phyloP scores from a whole-genome alignment of 2,888 invertebrate species.

The Clivina fossor region DNA sequence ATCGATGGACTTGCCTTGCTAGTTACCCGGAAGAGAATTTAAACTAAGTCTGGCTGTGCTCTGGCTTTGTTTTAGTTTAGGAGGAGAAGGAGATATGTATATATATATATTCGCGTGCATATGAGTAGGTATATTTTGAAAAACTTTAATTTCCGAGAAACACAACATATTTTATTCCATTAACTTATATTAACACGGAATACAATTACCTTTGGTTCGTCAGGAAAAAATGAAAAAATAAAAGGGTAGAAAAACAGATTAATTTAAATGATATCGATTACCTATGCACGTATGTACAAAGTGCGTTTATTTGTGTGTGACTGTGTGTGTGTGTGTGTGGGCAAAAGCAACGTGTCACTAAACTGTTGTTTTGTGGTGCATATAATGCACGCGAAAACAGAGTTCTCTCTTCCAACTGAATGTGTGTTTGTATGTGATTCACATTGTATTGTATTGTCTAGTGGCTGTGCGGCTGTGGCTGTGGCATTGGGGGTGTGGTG shows the following conservation, averaged over 20 bases:
- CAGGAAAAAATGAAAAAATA: slow-evolving; percentile 24
- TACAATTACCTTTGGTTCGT: slow-evolving; percentile 25
- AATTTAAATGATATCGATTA: slow-evolving; percentile 27
- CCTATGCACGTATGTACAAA: slow-evolving; percentile 17
- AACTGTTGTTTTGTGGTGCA: slow-evolving; percentile 10
- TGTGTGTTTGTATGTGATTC: slow-evolving; percentile 1
- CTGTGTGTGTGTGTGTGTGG: slow-evolving; percentile 1
- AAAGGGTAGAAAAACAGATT: slow-evolving; percentile 28
- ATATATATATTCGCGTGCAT: slow-evolving; percentile 24
- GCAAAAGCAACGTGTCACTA: slow-evolving; percentile 10
- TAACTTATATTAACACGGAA: slow-evolving; percentile 29
- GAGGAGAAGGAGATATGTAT: no score
- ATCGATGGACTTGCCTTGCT: no score
- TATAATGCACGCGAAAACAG: slow-evolving; percentile 16
- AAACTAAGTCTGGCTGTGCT: no score
- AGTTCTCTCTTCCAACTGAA: slow-evolving; percentile 16
- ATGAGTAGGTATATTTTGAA: slow-evolving; percentile 19
- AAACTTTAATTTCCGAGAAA: slow-evolving; percentile 32
- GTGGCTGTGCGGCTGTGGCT: no score
- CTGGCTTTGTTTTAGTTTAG: no score
- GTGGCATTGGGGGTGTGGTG: no score
- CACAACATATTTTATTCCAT: slow-evolving; percentile 27
- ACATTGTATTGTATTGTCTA: slow-evolving; percentile 15
- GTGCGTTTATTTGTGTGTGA: slow-evolving; percentile 21
- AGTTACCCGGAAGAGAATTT: no score